These are phyloP conservation scores for Leistus spinibarbis DNA, from an alignment of 2,888 invertebrate genomes.

Conservation along the genomic window DNA sequence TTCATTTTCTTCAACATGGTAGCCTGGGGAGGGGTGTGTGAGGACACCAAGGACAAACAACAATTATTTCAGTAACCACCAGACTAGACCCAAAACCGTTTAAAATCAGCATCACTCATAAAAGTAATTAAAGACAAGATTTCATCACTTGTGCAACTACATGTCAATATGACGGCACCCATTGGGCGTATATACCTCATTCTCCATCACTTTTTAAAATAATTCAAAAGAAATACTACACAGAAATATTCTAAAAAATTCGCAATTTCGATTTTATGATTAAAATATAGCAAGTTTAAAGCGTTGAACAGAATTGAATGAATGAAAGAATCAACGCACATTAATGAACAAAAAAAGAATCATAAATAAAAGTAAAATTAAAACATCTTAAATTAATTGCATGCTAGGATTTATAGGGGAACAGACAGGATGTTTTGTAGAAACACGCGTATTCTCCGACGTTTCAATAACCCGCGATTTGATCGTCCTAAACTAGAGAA, in stretches of 20 bases:
- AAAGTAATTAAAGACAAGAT: not conserved
- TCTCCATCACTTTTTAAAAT: conserved; percentile 15
- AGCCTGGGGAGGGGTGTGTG: conserved; percentile 75
- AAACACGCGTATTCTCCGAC: not conserved
- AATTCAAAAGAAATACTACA: conserved; percentile 25
- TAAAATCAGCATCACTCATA: not conserved
- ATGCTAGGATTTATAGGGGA: conserved; percentile 24
- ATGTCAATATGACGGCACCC: not conserved
- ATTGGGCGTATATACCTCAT: conserved; percentile 1
- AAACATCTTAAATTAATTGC: conserved; percentile 24
- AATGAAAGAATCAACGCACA: conserved; percentile 3
- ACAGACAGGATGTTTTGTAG: conserved; percentile 22
- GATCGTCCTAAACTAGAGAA: not conserved
- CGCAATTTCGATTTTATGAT: conserved; percentile 18
- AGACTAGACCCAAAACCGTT: not conserved
- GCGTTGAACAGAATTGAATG: conserved; percentile 19
- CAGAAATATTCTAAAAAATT: conserved; percentile 14
- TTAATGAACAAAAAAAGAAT: conserved; percentile 17
- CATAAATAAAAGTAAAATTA: not conserved
- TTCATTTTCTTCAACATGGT: conserved; percentile 99
- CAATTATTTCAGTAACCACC: conserved; percentile 31
- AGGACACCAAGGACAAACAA: conserved; percentile 38
- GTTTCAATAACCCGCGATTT: not conserved
- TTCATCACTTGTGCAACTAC: not conserved
- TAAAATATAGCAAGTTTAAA: conserved; percentile 26